Percentiles rank a stretch among this genome's conserved stretches.
Conservation (phyloP, 2,797 vertebrate species). For the Danio aesculapii region DNA sequence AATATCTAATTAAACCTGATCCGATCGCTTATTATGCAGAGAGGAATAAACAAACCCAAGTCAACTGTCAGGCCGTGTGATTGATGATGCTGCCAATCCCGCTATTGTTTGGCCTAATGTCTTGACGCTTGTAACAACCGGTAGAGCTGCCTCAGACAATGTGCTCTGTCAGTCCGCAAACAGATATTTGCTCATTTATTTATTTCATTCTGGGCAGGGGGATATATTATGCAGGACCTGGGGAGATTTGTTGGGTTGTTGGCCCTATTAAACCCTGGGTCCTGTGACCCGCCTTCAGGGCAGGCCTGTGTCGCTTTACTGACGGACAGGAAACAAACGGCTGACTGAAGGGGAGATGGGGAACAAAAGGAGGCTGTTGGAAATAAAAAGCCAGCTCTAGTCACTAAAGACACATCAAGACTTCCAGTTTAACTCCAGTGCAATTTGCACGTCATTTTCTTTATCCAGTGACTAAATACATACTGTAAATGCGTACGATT, state of each 20-base stretch:
- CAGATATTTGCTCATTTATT: slow-evolving; percentile 39
- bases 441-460: too few species aligned
- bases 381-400: slow-evolving; percentile 18
- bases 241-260: slow-evolving; percentile 83
- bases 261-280: slow-evolving; percentile 78
- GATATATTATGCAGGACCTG: slow-evolving; percentile 55
- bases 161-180: slow-evolving; percentile 89
- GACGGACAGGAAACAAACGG: slow-evolving; percentile 54
- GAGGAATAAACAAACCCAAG: slow-evolving; percentile 99
- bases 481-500: too few species aligned
- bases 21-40: slow-evolving; percentile 99
- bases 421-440: too few species aligned
- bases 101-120: slow-evolving; percentile 97
- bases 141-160: slow-evolving; percentile 93
- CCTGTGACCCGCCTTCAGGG: slow-evolving; percentile 71
- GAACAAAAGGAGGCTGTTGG: slow-evolving; percentile 74
- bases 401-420: background rate
- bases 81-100: slow-evolving; percentile 96
- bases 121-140: slow-evolving; percentile 98
- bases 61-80: slow-evolving; percentile 92
- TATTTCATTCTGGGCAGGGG: slow-evolving; percentile 44
- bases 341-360: slow-evolving; percentile 71
- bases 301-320: slow-evolving; percentile 68
- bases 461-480: too few species aligned
- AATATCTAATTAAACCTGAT: slow-evolving; percentile 99